phyloP scores from a whole-genome alignment of 23 tunicate genomes.

The Phallusia fumigata region DNA sequence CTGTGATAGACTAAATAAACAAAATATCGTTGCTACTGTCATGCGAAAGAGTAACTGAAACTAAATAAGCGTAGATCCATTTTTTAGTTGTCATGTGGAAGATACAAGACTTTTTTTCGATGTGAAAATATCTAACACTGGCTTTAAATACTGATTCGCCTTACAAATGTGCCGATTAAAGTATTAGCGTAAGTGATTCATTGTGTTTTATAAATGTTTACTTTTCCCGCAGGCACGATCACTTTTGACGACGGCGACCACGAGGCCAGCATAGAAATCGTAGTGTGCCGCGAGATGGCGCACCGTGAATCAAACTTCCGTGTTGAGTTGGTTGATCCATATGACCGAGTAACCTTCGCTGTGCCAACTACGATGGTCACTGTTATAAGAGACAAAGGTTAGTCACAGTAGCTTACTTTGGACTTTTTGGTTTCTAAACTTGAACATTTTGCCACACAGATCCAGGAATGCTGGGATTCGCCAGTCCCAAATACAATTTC shows the following conservation, averaged over 20 bases:
- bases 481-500: conserved; percentile 73
- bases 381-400: conserved; percentile 90
- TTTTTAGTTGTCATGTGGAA: too few species aligned
- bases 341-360: conserved; percentile 45
- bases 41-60: too few species aligned
- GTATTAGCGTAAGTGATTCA: too few species aligned
- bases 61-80: too few species aligned
- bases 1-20: too few species aligned
- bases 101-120: too few species aligned
- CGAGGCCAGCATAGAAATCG: conserved; percentile 72
- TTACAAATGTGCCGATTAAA: too few species aligned
- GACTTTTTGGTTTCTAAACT: background rate
- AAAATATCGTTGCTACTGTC: too few species aligned
- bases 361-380: conserved; percentile 70
- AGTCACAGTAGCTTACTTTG: background rate
- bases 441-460: conserved; percentile 20
- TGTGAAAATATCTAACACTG: too few species aligned
- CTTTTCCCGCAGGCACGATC: conserved; percentile 40
- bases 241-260: conserved; percentile 82
- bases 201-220: too few species aligned
- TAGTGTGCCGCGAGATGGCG: conserved; percentile 74
- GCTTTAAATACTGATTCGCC: too few species aligned
- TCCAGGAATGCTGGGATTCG: conserved; percentile 91
- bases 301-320: conserved; percentile 70
- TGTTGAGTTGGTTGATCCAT: conserved; percentile 58